Conservation (phyloP, 2,797 vertebrate species). For the Oreonectes daqikongensis region DNA sequence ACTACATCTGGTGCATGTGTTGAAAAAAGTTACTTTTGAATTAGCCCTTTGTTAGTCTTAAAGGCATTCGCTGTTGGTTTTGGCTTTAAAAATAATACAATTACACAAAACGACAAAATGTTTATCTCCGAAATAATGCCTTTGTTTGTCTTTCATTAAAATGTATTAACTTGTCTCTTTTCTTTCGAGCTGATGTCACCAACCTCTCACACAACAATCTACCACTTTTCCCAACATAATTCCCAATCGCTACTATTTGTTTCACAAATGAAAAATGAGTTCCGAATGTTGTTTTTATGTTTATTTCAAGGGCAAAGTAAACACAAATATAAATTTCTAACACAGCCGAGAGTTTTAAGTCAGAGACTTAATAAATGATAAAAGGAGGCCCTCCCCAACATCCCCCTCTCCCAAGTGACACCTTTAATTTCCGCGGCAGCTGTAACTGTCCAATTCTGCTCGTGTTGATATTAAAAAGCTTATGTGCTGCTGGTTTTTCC, state of each 20-base stretch:
- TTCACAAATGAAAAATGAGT: neutral
- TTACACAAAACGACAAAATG: neutral
- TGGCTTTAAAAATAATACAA: neutral
- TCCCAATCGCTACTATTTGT: neutral
- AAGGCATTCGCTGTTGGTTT: neutral
- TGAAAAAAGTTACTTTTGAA: constrained; percentile 74
- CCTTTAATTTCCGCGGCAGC: constrained; percentile 64
- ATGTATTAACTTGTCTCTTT: neutral
- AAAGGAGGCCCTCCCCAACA: neutral
- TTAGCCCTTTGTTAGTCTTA: constrained; percentile 71
- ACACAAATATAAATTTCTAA: neutral
- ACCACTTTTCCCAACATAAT: too few relatives aligned
- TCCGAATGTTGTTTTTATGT: neutral
- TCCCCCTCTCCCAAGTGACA: constrained; percentile 55
- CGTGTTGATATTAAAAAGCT: constrained; percentile 76
- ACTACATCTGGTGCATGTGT: constrained; percentile 61
- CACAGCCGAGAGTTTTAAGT: neutral
- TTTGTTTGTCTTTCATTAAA: neutral
- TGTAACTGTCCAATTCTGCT: constrained; percentile 67
- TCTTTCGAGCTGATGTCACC: neutral
- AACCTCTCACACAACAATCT: neutral
- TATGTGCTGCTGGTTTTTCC: constrained; percentile 76
- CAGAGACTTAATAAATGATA: constrained; percentile 3
- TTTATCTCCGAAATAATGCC: neutral
- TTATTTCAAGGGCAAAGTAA: neutral